These are phyloP conservation scores for Contarinia nasturtii DNA, from an alignment of 1,140 invertebrate species.

Conservation along the genomic window DNA sequence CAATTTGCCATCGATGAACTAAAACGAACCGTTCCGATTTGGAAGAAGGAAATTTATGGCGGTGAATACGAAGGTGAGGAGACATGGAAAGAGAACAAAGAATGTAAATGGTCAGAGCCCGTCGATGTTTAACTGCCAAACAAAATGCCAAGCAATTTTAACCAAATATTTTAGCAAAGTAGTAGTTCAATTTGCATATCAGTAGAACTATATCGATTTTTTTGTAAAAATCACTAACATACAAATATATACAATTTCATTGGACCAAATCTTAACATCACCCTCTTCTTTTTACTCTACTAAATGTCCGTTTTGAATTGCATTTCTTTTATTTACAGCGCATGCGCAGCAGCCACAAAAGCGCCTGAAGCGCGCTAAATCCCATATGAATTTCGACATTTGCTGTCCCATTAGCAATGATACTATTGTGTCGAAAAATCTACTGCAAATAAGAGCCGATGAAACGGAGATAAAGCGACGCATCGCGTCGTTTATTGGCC, in stretches of 20 bases:
- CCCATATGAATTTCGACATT: constrained; percentile 11
- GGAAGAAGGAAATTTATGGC: constrained; percentile 89
- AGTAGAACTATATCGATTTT: background rate
- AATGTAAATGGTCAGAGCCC: constrained; percentile 43
- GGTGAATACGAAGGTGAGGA: constrained; percentile 23
- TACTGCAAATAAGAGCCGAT: constrained; percentile 35
- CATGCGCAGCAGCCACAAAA: background rate
- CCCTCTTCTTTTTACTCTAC: background rate
- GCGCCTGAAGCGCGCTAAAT: background rate
- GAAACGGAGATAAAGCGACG: constrained; percentile 30
- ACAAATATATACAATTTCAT: background rate
- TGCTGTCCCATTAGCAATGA: constrained; percentile 14
- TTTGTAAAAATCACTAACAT: background rate
- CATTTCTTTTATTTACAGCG: background rate
- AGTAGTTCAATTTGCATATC: constrained; percentile 9
- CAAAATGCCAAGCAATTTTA: no score
- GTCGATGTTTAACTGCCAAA: no score
- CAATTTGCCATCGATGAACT: constrained; percentile 67
- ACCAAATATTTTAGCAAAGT: constrained; percentile 48
- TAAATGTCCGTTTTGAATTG: background rate
- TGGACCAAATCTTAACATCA: background rate
- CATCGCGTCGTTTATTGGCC: constrained; percentile 37
- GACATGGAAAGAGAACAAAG: constrained; percentile 59
- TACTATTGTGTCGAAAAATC: constrained; percentile 22
- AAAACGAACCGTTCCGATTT: constrained; percentile 80